A percentile compares a stretch with the other conserved stretches of the same genome.
Evolutionary conservation across 2,797 vertebrate species (phyloP).

Genomic region (Trachurus trachurus): DNA sequence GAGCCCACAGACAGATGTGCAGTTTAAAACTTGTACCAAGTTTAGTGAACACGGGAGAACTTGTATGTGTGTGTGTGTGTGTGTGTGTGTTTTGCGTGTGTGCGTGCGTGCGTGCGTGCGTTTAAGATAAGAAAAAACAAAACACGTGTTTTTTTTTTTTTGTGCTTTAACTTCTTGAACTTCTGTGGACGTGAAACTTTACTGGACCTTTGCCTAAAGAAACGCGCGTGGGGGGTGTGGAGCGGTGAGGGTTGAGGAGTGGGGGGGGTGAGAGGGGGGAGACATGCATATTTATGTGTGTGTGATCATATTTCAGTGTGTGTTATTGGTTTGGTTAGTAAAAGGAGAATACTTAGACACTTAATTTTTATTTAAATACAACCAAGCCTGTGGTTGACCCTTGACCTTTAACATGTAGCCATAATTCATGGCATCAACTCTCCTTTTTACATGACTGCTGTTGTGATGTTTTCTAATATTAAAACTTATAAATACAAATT

Average conservation of each 20-base stretch:
- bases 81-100: neutral
- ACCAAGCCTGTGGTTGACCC: conserved; percentile 14
- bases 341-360: conserved; percentile 5
- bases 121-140: neutral
- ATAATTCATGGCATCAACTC: neutral
- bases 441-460: neutral
- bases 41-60: conserved; percentile 1
- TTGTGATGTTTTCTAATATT: neutral
- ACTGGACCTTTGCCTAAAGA: conserved; percentile 64
- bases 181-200: conserved; percentile 63
- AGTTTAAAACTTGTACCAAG: conserved; percentile 42
- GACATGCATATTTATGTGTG: conserved; percentile 65
- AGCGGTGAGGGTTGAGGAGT: conserved; percentile 15
- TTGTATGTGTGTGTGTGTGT: no score
- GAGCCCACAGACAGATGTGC: conserved; percentile 54
- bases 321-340: conserved; percentile 70
- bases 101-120: neutral
- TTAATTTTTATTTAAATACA: conserved; percentile 5
- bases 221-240: conserved; percentile 49
- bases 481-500: neutral
- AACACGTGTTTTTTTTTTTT: conserved; percentile 18
- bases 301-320: conserved; percentile 78
- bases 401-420: conserved; percentile 48
- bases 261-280: neutral
- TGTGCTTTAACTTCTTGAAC: conserved; percentile 56